phyloP scores from a whole-genome alignment of 1,140 invertebrate species.

The Zaprionus taronus region DNA sequence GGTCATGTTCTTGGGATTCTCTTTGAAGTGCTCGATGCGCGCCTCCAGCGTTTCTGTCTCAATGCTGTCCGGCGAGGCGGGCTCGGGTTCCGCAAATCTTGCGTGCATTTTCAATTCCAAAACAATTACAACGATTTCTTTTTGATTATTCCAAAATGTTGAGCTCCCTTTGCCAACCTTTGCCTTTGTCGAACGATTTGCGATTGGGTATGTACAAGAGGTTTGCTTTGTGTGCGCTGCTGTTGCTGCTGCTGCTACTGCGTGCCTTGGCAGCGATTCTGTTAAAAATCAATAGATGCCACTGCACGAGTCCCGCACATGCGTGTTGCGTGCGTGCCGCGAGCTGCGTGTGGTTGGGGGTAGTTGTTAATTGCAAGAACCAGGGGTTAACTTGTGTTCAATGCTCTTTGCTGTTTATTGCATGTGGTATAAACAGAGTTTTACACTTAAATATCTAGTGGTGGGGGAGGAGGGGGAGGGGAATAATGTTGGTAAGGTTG shows the following conservation, averaged over 20 bases:
- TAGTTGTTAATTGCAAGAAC: constrained; percentile 10
- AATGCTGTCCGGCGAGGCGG: constrained; percentile 68
- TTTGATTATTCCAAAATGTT: constrained; percentile 15
- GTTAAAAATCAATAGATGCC: constrained; percentile 67
- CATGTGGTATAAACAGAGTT: constrained; percentile 32
- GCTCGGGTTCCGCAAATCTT: constrained; percentile 78
- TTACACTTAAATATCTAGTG: constrained; percentile 34
- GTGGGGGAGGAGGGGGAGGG: not conserved
- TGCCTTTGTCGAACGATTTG: constrained; percentile 53
- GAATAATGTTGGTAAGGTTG: constrained; percentile 1
- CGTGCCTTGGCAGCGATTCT: constrained; percentile 10
- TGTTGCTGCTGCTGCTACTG: constrained; percentile 17
- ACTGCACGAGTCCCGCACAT: constrained; percentile 58
- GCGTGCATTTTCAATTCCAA: constrained; percentile 70
- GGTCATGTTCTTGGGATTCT: constrained; percentile 78
- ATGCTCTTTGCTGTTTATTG: constrained; percentile 47
- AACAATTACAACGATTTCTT: constrained; percentile 14
- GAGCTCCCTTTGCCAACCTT: constrained; percentile 15
- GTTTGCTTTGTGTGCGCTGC: constrained; percentile 42
- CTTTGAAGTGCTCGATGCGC: constrained; percentile 76
- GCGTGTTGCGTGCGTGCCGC: constrained; percentile 60
- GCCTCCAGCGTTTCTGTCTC: constrained; percentile 59
- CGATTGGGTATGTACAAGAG: constrained; percentile 70
- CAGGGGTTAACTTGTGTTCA: constrained; percentile 39
- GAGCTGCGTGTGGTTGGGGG: not conserved